Evolutionary conservation across 2,888 invertebrate genomes (phyloP).

Genomic region (Morpho deidamia): DNA sequence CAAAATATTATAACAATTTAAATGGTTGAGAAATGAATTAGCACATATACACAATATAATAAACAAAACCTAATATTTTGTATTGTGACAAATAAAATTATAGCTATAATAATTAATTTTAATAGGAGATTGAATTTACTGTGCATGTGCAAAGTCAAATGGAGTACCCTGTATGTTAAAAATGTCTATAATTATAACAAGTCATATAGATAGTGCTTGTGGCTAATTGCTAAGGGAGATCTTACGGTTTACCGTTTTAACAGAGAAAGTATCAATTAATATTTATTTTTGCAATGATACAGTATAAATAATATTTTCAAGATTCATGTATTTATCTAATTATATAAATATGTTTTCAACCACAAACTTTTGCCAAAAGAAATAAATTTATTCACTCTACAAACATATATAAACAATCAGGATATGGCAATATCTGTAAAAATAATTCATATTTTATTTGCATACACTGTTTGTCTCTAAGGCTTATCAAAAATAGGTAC

Average conservation of each 20-base stretch:
- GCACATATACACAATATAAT: too few species aligned
- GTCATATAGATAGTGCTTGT: slow-evolving; percentile 15
- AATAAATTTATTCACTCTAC: too few species aligned
- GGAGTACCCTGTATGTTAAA: slow-evolving; percentile 28
- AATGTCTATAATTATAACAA: slow-evolving; percentile 19
- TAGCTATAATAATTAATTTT: slow-evolving; percentile 6
- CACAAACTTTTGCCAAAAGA: too few species aligned
- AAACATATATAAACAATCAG: too few species aligned
- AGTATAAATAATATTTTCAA: neutral
- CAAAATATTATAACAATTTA: too few species aligned
- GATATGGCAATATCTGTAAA: too few species aligned
- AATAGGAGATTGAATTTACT: slow-evolving; percentile 19
- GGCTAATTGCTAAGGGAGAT: slow-evolving; percentile 10
- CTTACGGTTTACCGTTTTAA: neutral
- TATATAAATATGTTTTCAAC: too few species aligned
- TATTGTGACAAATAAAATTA: slow-evolving; percentile 20
- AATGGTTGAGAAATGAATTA: too few species aligned
- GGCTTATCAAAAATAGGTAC: too few species aligned
- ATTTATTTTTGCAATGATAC: neutral
- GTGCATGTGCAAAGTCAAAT: slow-evolving; percentile 22
- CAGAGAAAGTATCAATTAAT: too few species aligned
- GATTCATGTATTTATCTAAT: neutral
- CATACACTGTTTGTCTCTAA: too few species aligned
- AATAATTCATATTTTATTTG: too few species aligned
- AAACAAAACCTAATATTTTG: slow-evolving; percentile 15